Percentiles rank a stretch among this genome's conserved stretches.
Evolutionary conservation across 2,113 vertebrate genomes (phyloP).

Genomic region (Diadophis punctatus): DNA sequence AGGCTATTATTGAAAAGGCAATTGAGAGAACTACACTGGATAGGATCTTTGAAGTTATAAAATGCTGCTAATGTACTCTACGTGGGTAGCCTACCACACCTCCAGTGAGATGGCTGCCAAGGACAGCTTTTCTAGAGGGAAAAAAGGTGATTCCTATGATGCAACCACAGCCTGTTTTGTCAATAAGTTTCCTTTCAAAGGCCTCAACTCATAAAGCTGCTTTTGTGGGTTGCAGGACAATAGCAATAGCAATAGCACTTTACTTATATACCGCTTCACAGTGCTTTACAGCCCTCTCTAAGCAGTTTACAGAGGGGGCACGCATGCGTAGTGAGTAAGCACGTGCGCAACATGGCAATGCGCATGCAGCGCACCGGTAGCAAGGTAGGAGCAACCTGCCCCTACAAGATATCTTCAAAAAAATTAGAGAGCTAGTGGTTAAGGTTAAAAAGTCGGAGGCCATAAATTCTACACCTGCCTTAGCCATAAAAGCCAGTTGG

Average conservation of each 20-base stretch:
- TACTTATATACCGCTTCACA: too few species aligned
- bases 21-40: constrained; percentile 23
- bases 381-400: too few species aligned
- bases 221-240: constrained; percentile 22
- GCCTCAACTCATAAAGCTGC: constrained; percentile 34
- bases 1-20: constrained; percentile 33
- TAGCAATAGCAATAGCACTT: too few species aligned
- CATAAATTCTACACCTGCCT: too few species aligned
- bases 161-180: constrained; percentile 46
- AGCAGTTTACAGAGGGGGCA: too few species aligned
- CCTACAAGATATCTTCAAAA: not conserved
- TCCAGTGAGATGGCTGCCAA: constrained; percentile 50
- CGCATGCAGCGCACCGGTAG: too few species aligned
- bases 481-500: too few species aligned
- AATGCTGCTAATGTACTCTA: constrained; percentile 20
- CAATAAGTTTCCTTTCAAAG: constrained; percentile 41
- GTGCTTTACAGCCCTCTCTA: too few species aligned
- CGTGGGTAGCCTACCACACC: constrained; percentile 22
- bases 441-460: too few species aligned
- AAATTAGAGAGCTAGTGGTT: too few species aligned
- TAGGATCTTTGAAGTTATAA: constrained; percentile 45
- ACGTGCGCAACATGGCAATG: too few species aligned
- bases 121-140: constrained; percentile 40
- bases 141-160: constrained; percentile 38
- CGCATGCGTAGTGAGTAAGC: too few species aligned